Conservation (phyloP, 1,140 invertebrate genomes). For the Leptinotarsa undecemlineata region DNA sequence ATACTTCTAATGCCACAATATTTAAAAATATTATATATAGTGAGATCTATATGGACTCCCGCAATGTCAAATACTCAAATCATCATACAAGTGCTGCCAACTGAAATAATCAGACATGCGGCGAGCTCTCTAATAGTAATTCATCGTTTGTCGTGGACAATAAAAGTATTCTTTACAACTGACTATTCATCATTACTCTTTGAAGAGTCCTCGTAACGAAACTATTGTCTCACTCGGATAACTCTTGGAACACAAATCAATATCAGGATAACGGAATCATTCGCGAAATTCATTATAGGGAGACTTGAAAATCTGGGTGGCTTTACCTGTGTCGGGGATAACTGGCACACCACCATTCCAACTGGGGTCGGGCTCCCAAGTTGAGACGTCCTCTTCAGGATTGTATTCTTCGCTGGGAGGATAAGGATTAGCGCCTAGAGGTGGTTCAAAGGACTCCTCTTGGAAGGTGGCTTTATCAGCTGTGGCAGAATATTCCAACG, state of each 20-base stretch:
- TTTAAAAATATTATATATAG: too few species aligned
- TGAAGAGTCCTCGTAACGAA: not conserved
- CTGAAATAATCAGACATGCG: too few species aligned
- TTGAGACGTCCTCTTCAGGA: constrained; percentile 47
- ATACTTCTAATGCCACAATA: too few species aligned
- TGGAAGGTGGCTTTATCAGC: constrained; percentile 5
- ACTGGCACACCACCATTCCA: constrained; percentile 34
- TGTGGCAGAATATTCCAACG: not conserved
- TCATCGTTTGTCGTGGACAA: too few species aligned
- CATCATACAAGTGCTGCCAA: too few species aligned
- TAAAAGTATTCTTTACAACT: not conserved
- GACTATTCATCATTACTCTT: not conserved
- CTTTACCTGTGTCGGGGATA: not conserved
- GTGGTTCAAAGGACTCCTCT: constrained; percentile 28
- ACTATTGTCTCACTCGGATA: too few species aligned
- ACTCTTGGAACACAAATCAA: too few species aligned
- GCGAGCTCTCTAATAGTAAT: too few species aligned
- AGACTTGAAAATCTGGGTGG: not conserved
- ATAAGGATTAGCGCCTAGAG: constrained; percentile 29
- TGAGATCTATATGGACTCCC: too few species aligned
- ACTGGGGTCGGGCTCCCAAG: constrained; percentile 43
- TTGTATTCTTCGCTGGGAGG: constrained; percentile 47
- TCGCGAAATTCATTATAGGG: too few species aligned
- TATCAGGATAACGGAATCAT: too few species aligned
- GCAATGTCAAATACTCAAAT: too few species aligned